Evolutionary conservation across 2,113 vertebrate species (phyloP).

Genomic region (Sterrhoptilus dennistouni): DNA sequence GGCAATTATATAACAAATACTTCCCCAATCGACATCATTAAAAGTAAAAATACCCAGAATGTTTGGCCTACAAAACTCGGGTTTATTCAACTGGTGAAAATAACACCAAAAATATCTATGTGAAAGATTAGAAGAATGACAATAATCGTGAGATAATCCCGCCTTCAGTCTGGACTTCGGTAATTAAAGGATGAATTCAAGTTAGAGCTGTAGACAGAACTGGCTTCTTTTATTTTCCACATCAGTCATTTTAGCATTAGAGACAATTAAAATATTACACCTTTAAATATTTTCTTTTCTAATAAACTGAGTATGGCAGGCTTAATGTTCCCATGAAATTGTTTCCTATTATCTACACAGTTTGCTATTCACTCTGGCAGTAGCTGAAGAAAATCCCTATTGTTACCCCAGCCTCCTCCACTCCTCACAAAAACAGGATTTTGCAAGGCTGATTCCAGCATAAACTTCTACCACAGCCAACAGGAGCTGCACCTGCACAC

Average conservation of each 20-base stretch:
- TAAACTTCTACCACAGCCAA: background rate
- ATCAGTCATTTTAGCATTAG: background rate
- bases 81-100: background rate
- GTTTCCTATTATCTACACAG: background rate
- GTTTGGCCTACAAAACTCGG: fast-evolving
- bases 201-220: background rate
- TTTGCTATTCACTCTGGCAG: background rate
- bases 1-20: background rate
- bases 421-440: background rate
- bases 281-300: background rate
- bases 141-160: background rate
- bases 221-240: background rate
- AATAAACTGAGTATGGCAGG: background rate
- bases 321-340: background rate
- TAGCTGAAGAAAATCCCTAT: background rate
- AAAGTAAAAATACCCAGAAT: background rate
- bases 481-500: background rate
- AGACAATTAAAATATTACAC: background rate
- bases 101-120: background rate
- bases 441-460: background rate
- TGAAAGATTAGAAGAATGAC: background rate
- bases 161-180: background rate
- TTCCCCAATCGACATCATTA: background rate
- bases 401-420: background rate
- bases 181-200: slow-evolving; percentile 23